Evolutionary conservation across 2,888 invertebrate genomes (phyloP).

Genomic region (Himalopsyche japonica): DNA sequence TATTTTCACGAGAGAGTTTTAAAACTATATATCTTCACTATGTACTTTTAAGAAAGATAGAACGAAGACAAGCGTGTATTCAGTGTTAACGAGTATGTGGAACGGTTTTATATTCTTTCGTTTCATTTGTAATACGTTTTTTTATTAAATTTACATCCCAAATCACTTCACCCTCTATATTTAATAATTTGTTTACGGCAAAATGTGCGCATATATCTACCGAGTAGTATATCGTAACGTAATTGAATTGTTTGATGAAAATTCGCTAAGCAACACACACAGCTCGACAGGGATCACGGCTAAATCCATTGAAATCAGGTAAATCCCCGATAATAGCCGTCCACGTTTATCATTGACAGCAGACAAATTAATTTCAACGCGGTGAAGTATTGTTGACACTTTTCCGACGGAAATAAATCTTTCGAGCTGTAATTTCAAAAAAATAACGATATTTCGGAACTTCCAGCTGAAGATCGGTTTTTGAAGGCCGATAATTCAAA

Average conservation of each 20-base stretch:
- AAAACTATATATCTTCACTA: too few species aligned
- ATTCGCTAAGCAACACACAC: background rate
- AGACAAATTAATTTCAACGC: conserved; percentile 13
- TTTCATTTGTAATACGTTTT: background rate
- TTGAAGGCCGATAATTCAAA: background rate
- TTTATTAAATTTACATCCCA: background rate
- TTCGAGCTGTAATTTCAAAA: background rate
- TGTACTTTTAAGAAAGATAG: too few species aligned
- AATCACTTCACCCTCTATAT: background rate
- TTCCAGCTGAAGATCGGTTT: background rate
- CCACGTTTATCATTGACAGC: conserved; percentile 14
- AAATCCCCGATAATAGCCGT: conserved; percentile 13
- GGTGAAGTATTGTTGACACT: background rate
- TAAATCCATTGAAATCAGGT: background rate
- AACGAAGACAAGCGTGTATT: too few species aligned
- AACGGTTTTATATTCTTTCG: too few species aligned
- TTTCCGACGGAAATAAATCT: background rate
- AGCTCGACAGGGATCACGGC: background rate
- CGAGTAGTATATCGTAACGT: background rate
- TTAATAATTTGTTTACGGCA: background rate
- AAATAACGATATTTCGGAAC: background rate
- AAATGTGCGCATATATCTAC: background rate
- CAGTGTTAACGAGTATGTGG: too few species aligned
- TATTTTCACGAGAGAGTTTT: too few species aligned
- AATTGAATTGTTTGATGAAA: background rate